Evolutionary conservation across 1,140 invertebrate genomes (phyloP).

Genomic region (Zaprionus inermis): DNA sequence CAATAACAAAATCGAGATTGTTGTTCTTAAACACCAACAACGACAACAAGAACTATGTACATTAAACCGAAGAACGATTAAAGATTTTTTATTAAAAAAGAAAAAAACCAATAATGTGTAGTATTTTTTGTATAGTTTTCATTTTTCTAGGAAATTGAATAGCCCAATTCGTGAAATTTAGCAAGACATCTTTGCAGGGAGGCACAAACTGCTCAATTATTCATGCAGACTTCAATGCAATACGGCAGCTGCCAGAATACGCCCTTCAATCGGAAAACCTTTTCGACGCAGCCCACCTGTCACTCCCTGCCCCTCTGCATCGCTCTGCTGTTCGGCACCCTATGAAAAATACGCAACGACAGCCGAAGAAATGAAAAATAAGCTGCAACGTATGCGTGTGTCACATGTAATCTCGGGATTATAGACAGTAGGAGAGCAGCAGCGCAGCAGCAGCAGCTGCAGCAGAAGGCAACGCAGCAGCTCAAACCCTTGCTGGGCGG

Average conservation of each 20-base stretch:
- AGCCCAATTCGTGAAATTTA: slow-evolving; percentile 28
- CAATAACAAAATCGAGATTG: slow-evolving; percentile 30
- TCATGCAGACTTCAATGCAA: slow-evolving; percentile 74
- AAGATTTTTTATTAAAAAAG: slow-evolving; percentile 66
- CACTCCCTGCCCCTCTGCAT: slow-evolving; percentile 1
- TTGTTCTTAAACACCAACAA: slow-evolving; percentile 48
- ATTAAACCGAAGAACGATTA: slow-evolving; percentile 62
- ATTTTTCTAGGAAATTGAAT: slow-evolving; percentile 13
- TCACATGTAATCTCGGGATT: slow-evolving; percentile 80
- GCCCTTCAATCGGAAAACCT: not conserved
- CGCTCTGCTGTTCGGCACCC: slow-evolving; percentile 4
- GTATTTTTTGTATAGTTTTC: slow-evolving; percentile 34
- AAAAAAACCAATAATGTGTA: slow-evolving; percentile 10
- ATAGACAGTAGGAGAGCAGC: slow-evolving; percentile 58
- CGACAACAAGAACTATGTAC: slow-evolving; percentile 47
- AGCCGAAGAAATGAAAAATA: slow-evolving; percentile 78
- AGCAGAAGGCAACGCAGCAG: not conserved
- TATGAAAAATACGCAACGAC: slow-evolving; percentile 57
- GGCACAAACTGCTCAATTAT: slow-evolving; percentile 58
- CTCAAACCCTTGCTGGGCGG: not conserved
- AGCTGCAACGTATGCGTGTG: slow-evolving; percentile 80
- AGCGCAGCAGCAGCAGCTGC: not conserved
- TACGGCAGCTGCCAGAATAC: slow-evolving; percentile 44
- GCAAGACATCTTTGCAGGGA: not conserved
- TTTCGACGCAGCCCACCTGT: slow-evolving; percentile 2